Conservation (phyloP, 2,888 invertebrate genomes). For the Ceramica pisi region DNA sequence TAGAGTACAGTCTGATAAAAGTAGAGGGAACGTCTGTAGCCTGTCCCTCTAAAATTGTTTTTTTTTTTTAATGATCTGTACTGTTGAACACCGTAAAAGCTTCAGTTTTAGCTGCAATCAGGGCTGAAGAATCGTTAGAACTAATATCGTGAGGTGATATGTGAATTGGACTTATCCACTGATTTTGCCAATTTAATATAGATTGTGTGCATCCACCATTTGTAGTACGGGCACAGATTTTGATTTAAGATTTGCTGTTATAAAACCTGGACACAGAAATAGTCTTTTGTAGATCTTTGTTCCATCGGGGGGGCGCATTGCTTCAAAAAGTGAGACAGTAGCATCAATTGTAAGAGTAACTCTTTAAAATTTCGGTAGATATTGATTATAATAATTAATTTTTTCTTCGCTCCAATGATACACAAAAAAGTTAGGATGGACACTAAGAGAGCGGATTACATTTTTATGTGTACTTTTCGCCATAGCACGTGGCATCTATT, state of each 20-base stretch:
- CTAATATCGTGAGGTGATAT: slow-evolving; percentile 19
- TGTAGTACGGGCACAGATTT: slow-evolving; percentile 11
- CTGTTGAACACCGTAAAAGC: slow-evolving; percentile 8
- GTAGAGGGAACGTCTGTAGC: not conserved
- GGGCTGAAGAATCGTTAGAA: slow-evolving; percentile 1
- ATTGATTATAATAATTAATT: slow-evolving; percentile 31
- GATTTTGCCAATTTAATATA: slow-evolving; percentile 18
- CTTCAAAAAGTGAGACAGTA: slow-evolving; percentile 24
- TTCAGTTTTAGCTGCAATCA: slow-evolving; percentile 2
- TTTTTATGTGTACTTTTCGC: slow-evolving; percentile 25
- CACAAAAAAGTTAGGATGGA: slow-evolving; percentile 21
- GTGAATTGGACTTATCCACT: not conserved
- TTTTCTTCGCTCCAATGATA: slow-evolving; percentile 24
- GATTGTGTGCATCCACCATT: slow-evolving; percentile 33
- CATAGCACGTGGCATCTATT: slow-evolving; percentile 26
- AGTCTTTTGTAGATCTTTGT: slow-evolving; percentile 17
- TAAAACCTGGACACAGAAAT: slow-evolving; percentile 15
- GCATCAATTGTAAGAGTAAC: slow-evolving; percentile 25
- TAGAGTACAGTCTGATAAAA: slow-evolving; percentile 3
- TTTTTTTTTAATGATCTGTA: not conserved
- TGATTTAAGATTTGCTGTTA: slow-evolving; percentile 22
- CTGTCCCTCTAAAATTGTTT: not conserved
- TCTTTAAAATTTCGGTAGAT: slow-evolving; percentile 16
- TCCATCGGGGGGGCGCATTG: slow-evolving; percentile 10
- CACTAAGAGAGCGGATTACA: slow-evolving; percentile 12